These are phyloP conservation scores for Drosophila sordidapex DNA, from an alignment of 2,888 invertebrate species.

Conservation along the genomic window DNA sequence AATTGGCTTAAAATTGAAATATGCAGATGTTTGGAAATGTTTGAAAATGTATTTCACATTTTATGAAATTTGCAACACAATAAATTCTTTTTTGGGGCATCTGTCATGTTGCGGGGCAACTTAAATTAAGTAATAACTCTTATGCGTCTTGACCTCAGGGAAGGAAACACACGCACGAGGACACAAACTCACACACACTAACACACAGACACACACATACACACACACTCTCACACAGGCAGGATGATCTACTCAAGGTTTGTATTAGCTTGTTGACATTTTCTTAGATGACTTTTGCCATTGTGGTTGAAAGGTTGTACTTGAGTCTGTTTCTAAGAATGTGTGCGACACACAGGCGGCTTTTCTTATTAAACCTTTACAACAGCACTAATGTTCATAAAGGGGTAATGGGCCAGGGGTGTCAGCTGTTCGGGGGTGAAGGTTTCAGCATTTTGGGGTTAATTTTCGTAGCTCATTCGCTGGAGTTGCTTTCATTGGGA, in stretches of 20 bases:
- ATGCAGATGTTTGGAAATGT: constrained; percentile 72
- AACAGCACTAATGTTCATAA: constrained; percentile 20
- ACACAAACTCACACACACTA: constrained; percentile 31
- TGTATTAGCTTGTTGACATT: constrained; percentile 73
- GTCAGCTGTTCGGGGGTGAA: background rate
- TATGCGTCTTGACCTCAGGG: constrained; percentile 70
- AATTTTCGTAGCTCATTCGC: constrained; percentile 64
- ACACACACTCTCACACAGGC: background rate
- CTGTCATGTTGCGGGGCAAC: constrained; percentile 59
- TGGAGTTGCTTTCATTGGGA: constrained; percentile 8
- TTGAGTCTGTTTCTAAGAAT: constrained; percentile 20
- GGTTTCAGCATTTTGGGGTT: constrained; percentile 61
- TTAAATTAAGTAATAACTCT: constrained; percentile 82
- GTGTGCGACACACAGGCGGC: constrained; percentile 31
- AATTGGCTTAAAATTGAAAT: constrained; percentile 77
- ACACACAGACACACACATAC: constrained; percentile 3
- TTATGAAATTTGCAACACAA: constrained; percentile 77
- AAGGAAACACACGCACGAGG: constrained; percentile 33
- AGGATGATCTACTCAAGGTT: constrained; percentile 23
- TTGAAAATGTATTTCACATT: constrained; percentile 71
- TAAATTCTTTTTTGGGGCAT: constrained; percentile 62
- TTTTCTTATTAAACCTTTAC: constrained; percentile 71
- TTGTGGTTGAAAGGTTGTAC: constrained; percentile 62
- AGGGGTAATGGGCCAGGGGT: background rate
- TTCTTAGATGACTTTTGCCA: constrained; percentile 66